Evolutionary conservation across 2,113 vertebrate genomes (phyloP), one percentile per base, ranked within the genome.

Genomic region (Rhabdomys dilectus): DNA sequence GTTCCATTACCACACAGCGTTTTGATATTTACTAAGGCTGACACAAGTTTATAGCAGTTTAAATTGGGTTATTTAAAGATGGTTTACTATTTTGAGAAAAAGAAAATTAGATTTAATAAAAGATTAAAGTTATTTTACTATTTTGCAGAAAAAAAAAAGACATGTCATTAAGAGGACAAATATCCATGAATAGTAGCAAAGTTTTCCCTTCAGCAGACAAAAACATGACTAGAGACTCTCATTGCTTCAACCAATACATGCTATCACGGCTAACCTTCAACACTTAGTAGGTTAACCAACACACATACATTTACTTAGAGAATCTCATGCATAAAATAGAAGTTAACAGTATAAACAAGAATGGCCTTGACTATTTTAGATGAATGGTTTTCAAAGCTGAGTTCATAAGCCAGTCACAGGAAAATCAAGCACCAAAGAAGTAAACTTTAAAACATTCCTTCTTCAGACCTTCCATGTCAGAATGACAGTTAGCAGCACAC

Each of bases 1-100:
- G 42, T 95, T 97, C 89, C 86, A 93, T 96, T 70, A 95, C 82
- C 60, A 97, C 95, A 93, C n/a, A 36, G 86, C 72, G n/a, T 51
- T 88, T 82, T 89, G 86, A 91, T 92, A 93, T 82, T 96, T 93
- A 66, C 31, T 31, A 11, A 95, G 51, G 6, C 26, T 73, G 66
- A 96, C 58, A 91, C 29, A 86, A 96, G 7, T 68, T 86, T 53
- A 58, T 29, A 75, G 68, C 48, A 88, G 84, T 95, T 91, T 89
- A 39, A 86, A 86, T 24, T 45, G 26, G 26, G 64, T 93, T n/a
- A 73, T 93, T 92, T 70, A 89, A 96, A 91, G 26, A 11, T 51
- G 21, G 53, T 94, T 88, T 95, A 84, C 89, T 82, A 78, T 92
- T 95, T 97, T n/a, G 39, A 58, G 80, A 19, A 86, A 96, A 95